Base-by-base conservation (phyloP, 2,888 invertebrate species). In the Pollenia labialis region DNA sequence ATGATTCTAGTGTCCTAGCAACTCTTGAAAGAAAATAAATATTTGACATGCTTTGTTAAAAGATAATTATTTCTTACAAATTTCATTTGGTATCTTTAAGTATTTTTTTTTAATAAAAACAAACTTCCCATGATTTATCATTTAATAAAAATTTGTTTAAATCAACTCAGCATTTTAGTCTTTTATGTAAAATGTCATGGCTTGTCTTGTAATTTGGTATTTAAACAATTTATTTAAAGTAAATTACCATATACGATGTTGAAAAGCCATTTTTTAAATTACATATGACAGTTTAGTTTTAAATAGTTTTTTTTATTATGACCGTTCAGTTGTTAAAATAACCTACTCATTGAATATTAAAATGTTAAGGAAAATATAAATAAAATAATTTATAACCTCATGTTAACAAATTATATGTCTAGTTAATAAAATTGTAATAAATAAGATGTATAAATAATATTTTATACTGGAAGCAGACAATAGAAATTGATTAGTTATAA, bases 331-430 rank as follows among this genome's bases (percentile, higher is more conserved):
- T 72, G 72, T 72, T 81, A 23, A n/a, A 12, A 40, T 64, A n/a
- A 50, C 50, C 60, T 69, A 69, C 60, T 42, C 66, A 58, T 40
- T 68, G 58, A 60, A 60, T 60, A 58, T 14, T 32, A 58, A 58
- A 32, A 2, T 3, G 0, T n/a, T 52, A 52, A 23, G 4, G 16
- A 8, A 52, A 52, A 9, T 16, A 16, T 16, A 52, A 9, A 12
- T 56, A 4, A 4, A 56, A 56, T 56, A 56, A 56, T 56, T 84
- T 72, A 71, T 79, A 52, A 60, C 11, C 58, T 50, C 62, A 46
- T 77, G 66, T 84, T 84, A 84, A 77, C 77, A 77, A 79, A 72
- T 72, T 84, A 58, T 79, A 71, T 68, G 50, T 66, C 74, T 71
- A 40, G 56, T 50, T 16, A 42, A 52, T 14, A 76, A 68, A 69